phyloP scores from a whole-genome alignment of 1,140 invertebrate species.

The Magallana angulata region DNA sequence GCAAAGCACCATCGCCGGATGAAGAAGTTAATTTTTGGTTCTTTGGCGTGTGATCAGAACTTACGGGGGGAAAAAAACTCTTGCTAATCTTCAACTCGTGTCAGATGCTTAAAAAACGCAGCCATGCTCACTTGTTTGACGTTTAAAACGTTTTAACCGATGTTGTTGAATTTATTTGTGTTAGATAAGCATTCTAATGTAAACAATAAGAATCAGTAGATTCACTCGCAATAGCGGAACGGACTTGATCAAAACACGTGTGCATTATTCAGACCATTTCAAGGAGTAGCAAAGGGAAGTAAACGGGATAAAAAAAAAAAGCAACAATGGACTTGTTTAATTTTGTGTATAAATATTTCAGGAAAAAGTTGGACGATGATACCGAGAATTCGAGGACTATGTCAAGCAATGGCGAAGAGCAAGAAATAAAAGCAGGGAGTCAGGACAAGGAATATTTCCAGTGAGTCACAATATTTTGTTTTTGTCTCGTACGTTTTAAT shows the following conservation, averaged over 20 bases:
- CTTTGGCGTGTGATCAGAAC: not conserved
- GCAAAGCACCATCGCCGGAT: no score
- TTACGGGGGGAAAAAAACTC: not conserved
- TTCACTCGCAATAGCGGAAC: no score
- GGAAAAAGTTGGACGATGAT: constrained; percentile 19
- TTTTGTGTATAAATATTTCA: constrained; percentile 15
- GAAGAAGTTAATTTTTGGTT: no score
- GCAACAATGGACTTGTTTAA: not conserved
- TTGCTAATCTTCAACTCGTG: constrained; percentile 27
- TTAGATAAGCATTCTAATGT: not conserved
- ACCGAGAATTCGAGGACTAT: not conserved
- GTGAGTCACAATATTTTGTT: not conserved
- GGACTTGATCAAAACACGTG: no score
- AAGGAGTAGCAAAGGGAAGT: not conserved
- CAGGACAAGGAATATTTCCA: not conserved
- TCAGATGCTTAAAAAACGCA: not conserved
- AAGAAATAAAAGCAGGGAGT: not conserved
- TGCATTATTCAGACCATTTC: not conserved
- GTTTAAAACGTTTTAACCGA: constrained; percentile 19
- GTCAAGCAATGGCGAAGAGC: not conserved
- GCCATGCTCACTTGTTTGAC: not conserved
- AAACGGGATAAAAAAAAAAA: not conserved
- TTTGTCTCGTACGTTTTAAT: no score
- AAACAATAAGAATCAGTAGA: not conserved
- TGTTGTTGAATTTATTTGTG: not conserved